A percentile compares a stretch with the other conserved stretches of the same genome.
These are phyloP conservation scores for Limnephilus marmoratus DNA, from an alignment of 2,888 invertebrate genomes.

Conservation along the genomic window DNA sequence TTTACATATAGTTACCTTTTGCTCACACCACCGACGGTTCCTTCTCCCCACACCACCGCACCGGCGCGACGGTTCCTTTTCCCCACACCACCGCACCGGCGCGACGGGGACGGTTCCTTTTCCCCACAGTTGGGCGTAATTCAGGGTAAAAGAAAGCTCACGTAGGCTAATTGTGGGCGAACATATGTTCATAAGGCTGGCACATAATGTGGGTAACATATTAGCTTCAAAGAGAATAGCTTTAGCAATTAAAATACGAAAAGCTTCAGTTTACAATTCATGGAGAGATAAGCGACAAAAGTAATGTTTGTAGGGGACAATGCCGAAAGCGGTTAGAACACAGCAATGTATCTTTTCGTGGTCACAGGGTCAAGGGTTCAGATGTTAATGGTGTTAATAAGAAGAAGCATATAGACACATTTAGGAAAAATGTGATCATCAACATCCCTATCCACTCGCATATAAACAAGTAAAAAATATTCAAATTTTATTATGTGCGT, in stretches of 20 bases:
- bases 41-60: no score
- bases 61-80: no score
- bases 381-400: not conserved
- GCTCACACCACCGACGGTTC: no score
- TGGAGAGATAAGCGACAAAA: not conserved
- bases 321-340: not conserved
- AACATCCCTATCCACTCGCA: not conserved
- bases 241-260: not conserved
- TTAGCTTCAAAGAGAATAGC: conserved; percentile 2
- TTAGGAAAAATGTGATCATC: not conserved
- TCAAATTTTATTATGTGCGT: no score
- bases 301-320: not conserved
- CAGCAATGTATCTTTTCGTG: not conserved
- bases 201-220: not conserved
- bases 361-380: not conserved
- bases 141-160: no score
- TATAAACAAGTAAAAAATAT: no score
- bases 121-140: no score
- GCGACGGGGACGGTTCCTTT: no score
- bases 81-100: no score
- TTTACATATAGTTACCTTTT: no score
- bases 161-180: not conserved
- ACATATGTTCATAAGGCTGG: not conserved
- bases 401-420: not conserved
- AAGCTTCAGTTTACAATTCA: not conserved